Conservation (phyloP, 2,113 vertebrate species). For the Python bivittatus region DNA sequence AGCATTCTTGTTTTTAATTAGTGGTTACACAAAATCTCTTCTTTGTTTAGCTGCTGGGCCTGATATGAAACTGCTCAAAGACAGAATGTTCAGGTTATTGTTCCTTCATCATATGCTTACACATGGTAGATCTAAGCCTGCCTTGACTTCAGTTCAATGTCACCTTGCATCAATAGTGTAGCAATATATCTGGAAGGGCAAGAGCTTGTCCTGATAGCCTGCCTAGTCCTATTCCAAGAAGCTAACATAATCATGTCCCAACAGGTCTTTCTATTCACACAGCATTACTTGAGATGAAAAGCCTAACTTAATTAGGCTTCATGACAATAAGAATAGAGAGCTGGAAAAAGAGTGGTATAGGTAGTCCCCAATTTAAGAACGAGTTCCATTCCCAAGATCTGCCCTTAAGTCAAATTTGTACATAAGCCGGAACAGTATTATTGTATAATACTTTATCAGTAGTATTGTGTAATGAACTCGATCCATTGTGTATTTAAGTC, state of each 20-base stretch:
- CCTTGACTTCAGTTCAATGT: not conserved
- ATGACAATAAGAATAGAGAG: not conserved
- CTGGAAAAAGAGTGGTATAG: not conserved
- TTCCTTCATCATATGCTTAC: not conserved
- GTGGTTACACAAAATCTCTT: not conserved
- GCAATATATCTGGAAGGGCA: not conserved
- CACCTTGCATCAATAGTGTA: not conserved
- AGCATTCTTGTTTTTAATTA: slow-evolving; percentile 6
- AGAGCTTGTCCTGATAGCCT: not conserved
- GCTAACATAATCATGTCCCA: not conserved
- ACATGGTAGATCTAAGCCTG: not conserved
- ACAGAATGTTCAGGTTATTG: not conserved
- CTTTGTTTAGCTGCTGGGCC: not conserved
- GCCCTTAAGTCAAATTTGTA: too few species aligned
- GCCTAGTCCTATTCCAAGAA: not conserved
- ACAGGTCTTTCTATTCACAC: not conserved
- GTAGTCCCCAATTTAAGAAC: too few species aligned
- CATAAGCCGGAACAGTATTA: too few species aligned
- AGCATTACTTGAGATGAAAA: not conserved
- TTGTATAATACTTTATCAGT: too few species aligned
- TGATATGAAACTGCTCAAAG: not conserved
- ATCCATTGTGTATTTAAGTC: too few species aligned
- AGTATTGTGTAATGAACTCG: too few species aligned
- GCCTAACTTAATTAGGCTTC: not conserved
- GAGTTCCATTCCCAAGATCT: too few species aligned